phyloP scores from a whole-genome alignment of 2,888 invertebrate species.

The Cephus nigrinus region DNA sequence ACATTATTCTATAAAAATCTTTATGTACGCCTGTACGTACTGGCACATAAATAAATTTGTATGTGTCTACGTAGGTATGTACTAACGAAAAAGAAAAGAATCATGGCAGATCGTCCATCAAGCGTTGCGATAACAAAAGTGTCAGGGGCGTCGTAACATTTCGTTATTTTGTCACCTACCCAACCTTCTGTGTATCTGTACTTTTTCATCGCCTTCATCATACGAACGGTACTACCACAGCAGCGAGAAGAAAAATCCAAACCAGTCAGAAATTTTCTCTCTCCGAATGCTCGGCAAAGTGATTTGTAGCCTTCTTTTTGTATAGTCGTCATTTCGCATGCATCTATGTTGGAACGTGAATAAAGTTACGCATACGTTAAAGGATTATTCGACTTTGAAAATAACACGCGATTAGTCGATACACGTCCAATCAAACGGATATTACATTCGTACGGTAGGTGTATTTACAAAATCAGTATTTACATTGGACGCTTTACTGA shows the following conservation, averaged over 20 bases:
- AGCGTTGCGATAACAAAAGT: neutral
- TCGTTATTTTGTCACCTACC: slow-evolving; percentile 1
- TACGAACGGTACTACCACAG: neutral
- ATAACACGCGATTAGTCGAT: neutral
- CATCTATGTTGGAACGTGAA: neutral
- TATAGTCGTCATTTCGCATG: neutral
- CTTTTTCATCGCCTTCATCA: neutral
- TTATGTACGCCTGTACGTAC: neutral
- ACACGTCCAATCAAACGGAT: neutral
- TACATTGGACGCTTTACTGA: neutral
- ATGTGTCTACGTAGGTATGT: neutral
- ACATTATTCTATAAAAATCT: neutral
- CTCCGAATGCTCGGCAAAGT: neutral
- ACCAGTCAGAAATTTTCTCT: neutral
- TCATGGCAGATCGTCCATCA: slow-evolving; percentile 1
- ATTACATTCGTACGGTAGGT: neutral
- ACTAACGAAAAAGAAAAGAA: neutral
- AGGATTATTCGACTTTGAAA: neutral
- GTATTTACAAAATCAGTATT: neutral
- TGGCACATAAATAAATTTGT: neutral
- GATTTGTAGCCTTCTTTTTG: neutral
- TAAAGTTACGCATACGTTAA: neutral
- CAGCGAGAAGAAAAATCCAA: neutral
- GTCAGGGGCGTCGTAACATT: slow-evolving; percentile 2
- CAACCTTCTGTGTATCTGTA: neutral